Conservation (phyloP, 2,888 invertebrate genomes). For the Rapana venosa region DNA sequence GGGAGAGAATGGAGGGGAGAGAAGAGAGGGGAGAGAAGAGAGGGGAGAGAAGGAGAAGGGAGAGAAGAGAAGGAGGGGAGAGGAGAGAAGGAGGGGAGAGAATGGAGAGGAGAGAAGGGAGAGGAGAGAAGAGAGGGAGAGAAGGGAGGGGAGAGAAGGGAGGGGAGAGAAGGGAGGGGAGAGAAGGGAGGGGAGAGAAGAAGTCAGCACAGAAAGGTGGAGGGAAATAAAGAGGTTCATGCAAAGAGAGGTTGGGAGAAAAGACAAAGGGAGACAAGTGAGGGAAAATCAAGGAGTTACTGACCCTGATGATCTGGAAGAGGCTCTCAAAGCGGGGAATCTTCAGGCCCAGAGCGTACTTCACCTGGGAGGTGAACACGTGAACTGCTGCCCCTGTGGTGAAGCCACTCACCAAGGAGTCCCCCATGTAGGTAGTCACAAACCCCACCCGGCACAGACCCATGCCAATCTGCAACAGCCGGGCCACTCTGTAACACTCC, state of each 20-base stretch:
- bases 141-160: not conserved
- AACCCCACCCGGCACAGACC: constrained; percentile 72
- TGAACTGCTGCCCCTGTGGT: constrained; percentile 92
- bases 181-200: not conserved
- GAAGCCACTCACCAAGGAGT: constrained; percentile 88
- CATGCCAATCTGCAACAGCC: constrained; percentile 65
- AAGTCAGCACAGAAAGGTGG: not conserved
- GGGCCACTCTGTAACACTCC: not conserved
- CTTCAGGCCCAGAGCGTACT: constrained; percentile 78
- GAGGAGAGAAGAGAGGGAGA: not conserved
- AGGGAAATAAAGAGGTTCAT: too few species aligned
- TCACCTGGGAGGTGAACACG: constrained; percentile 88
- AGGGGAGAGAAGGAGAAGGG: too few species aligned
- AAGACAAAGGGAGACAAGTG: not conserved
- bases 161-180: not conserved
- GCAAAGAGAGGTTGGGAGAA: not conserved
- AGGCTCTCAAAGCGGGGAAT: constrained; percentile 67
- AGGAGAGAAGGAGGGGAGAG: not conserved
- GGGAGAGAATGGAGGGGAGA: not conserved
- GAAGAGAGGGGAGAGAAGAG: too few species aligned
- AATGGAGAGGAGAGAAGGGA: not conserved
- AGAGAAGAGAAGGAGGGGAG: too few species aligned
- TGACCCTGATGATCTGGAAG: constrained; percentile 68
- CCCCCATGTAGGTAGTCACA: constrained; percentile 76
- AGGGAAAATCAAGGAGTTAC: constrained; percentile 35